These are phyloP conservation scores for Rostratula benghalensis DNA, from an alignment of 2,113 vertebrate species.

Conservation along the genomic window DNA sequence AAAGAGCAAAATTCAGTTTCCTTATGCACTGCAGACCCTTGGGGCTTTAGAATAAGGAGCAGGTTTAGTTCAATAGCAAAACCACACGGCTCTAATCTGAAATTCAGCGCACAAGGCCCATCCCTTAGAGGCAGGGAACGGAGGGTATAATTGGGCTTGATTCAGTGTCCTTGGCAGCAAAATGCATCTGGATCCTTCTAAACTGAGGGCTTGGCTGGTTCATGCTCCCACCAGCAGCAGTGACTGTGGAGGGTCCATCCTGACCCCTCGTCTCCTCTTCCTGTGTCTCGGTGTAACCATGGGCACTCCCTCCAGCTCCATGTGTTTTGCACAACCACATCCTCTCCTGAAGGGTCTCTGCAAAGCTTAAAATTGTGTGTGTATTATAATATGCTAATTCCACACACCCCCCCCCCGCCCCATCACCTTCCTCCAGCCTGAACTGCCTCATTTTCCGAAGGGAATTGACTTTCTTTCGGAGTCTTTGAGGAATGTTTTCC, in stretches of 20 bases:
- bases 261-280: background rate
- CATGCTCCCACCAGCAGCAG: background rate
- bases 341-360: background rate
- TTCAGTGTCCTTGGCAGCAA: background rate
- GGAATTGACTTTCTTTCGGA: background rate
- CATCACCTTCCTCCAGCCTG: background rate
- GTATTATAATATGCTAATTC: background rate
- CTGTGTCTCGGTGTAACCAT: rapidly evolving
- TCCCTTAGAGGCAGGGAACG: background rate
- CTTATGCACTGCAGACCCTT: background rate
- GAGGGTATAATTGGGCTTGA: background rate
- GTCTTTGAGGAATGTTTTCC: background rate
- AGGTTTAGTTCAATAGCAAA: background rate
- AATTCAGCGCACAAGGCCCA: background rate
- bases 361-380: background rate
- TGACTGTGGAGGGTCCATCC: rapidly evolving
- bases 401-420: background rate
- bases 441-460: background rate
- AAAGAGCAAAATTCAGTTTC: background rate
- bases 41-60: background rate
- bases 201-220: background rate
- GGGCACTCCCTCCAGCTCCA: background rate
- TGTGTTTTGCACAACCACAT: background rate
- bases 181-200: background rate
- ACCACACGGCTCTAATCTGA: background rate